These are phyloP conservation scores for Apocheima hispidaria DNA, from an alignment of 2,888 invertebrate genomes.

Conservation along the genomic window DNA sequence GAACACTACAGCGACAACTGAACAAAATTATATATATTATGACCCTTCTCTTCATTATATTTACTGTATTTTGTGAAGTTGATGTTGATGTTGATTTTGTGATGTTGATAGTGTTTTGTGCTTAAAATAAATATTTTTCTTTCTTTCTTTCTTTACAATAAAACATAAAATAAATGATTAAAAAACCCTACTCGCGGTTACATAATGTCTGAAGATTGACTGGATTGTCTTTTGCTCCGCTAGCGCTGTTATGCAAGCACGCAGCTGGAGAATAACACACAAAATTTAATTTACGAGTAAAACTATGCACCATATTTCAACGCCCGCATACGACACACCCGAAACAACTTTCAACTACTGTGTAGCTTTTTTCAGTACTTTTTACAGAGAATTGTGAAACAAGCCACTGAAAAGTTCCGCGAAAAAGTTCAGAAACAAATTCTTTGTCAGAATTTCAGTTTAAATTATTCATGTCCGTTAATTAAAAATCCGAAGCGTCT, in stretches of 20 bases:
- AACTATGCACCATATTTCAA: constrained; percentile 56
- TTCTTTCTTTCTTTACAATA: no score
- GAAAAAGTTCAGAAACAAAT: constrained; percentile 16
- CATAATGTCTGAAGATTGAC: no score
- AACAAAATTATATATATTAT: no score
- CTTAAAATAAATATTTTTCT: no score
- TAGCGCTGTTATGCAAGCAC: not conserved
- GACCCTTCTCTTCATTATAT: no score
- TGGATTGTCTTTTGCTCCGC: not conserved
- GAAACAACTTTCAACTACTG: constrained; percentile 43
- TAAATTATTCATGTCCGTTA: constrained; percentile 35
- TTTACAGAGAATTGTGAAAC: constrained; percentile 21
- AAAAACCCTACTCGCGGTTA: no score
- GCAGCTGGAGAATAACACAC: constrained; percentile 45
- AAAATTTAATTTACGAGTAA: constrained; percentile 53
- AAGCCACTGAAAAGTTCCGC: constrained; percentile 21
- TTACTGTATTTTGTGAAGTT: no score
- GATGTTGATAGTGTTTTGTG: no score
- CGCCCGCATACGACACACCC: constrained; percentile 48
- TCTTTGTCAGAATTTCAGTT: constrained; percentile 25
- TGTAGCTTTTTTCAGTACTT: constrained; percentile 14
- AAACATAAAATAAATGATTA: no score
- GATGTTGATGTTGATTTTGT: no score
- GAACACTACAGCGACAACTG: no score
- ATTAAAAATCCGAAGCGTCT: constrained; percentile 27